Evolutionary conservation across 2,888 invertebrate species (phyloP).

Genomic region (Molanna angustata): DNA sequence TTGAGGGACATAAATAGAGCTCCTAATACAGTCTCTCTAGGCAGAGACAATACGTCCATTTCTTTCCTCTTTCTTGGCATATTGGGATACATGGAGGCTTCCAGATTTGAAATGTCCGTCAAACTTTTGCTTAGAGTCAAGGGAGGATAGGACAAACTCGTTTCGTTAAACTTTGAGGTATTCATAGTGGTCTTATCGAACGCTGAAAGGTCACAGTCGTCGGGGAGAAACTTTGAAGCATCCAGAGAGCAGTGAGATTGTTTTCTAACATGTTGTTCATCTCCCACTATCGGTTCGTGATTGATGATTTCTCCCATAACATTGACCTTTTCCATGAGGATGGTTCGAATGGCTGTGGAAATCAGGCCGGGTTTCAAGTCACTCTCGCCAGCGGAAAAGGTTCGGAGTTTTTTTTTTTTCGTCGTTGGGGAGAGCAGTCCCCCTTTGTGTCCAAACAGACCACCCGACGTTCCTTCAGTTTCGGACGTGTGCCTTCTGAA

Average conservation of each 20-base stretch:
- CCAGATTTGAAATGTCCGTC: slow-evolving; percentile 9
- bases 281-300: slow-evolving; percentile 23
- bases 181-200: slow-evolving; percentile 8
- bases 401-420: slow-evolving; percentile 21
- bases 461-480: slow-evolving; percentile 25
- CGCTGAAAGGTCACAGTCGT: slow-evolving; percentile 4
- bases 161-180: slow-evolving; percentile 15
- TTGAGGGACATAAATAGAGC: slow-evolving; percentile 53
- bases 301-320: slow-evolving; percentile 38
- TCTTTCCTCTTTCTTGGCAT: slow-evolving; percentile 1
- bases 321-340: slow-evolving; percentile 55
- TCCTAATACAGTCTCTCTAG: slow-evolving; percentile 48
- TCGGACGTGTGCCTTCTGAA: slow-evolving; percentile 31
- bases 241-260: slow-evolving; percentile 3
- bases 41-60: slow-evolving; percentile 11
- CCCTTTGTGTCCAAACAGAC: slow-evolving; percentile 16
- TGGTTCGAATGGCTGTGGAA: slow-evolving; percentile 57
- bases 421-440: slow-evolving; percentile 16
- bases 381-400: slow-evolving; percentile 36
- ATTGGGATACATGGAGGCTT: background rate
- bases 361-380: slow-evolving; percentile 42
- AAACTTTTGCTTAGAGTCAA: slow-evolving; percentile 15
- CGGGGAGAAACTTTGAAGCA: slow-evolving; percentile 3
- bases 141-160: background rate
- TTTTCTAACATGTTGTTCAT: slow-evolving; percentile 27